Base-by-base conservation (phyloP, 2,888 invertebrate genomes). In the Oscheius sp. region DNA sequence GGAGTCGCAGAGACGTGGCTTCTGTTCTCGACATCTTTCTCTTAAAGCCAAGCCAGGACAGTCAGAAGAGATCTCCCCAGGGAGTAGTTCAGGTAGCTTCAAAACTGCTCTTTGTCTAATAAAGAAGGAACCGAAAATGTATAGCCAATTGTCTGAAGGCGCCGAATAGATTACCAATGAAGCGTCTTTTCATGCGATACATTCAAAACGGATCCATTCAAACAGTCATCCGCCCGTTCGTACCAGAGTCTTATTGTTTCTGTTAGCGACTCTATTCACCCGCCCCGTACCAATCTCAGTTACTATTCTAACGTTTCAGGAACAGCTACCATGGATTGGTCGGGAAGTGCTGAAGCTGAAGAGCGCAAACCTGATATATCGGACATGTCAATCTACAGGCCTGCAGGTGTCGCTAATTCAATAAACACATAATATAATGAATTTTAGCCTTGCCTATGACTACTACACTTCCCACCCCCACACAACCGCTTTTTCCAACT, bases 1-100 rank as follows among this genome's bases (percentile, higher is more conserved):
- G 82, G 97, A 98, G 90, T 96, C 96, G 86, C 97, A 98, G 89
- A 90, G 97, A 42, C 91, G 96, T 80, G 97, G 98, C 42, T 97
- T 91, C 89, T 98, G 97, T 88, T 98, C 97, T 25, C 90, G 97
- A 63, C 97, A 98, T 89, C 91, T 97, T 82, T 96, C 93, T 81
- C 91, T 95, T 84, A 92, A 94, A 86, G 81, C 84, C 34, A 82
- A 82, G 66, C 78, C 78, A 8, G 76, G 74, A 15, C 78, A 78
- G 48, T 67, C 70, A 42, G 77, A 80, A 33, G 63, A 73, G 48
- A 71, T 57, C 15, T 76, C 79, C 2, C 76, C 79, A 8, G 71
- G 67, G 29, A 72, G 67, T 45, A 76, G 71, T 39, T 25, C 70
- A 68, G 78, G 75, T 76, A 33, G 20, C 64, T 61, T 10, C 33